Conservation (phyloP, 2,797 vertebrate species). For the Lepilemur ruficaudatus region DNA sequence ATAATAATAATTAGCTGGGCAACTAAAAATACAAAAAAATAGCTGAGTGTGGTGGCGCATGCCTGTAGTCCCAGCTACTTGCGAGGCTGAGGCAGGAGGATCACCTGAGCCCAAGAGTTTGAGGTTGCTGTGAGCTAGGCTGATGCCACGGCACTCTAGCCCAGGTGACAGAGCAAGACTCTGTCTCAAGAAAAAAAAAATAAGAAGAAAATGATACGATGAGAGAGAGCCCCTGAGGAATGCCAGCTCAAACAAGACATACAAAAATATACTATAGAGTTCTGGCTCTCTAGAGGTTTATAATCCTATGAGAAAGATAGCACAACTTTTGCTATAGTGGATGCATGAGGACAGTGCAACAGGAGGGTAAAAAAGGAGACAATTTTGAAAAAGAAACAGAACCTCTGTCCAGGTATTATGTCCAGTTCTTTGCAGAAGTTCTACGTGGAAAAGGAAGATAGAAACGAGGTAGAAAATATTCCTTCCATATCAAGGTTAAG, state of each 20-base stretch:
- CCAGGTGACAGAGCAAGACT: too few relatives aligned
- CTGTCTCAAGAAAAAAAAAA: background rate
- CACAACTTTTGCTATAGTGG: background rate
- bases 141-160: too few relatives aligned
- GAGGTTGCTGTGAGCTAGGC: too few relatives aligned
- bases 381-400: background rate
- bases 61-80: too few relatives aligned
- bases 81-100: too few relatives aligned
- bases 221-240: background rate
- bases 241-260: background rate
- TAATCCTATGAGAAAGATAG: background rate
- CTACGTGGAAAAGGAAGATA: background rate
- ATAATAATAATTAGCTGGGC: too few relatives aligned
- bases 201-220: background rate
- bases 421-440: background rate
- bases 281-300: background rate
- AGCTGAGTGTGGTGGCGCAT: rapidly evolving
- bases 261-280: background rate
- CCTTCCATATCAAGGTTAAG: background rate
- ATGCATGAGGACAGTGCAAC: background rate
- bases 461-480: background rate
- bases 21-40: too few relatives aligned
- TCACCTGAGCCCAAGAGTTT: too few relatives aligned
- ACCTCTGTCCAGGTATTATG: background rate
- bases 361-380: background rate